Percentiles rank a stretch among this genome's conserved stretches.
Conservation (phyloP, 2,888 invertebrate genomes). For the Eupithecia abbreviata region DNA sequence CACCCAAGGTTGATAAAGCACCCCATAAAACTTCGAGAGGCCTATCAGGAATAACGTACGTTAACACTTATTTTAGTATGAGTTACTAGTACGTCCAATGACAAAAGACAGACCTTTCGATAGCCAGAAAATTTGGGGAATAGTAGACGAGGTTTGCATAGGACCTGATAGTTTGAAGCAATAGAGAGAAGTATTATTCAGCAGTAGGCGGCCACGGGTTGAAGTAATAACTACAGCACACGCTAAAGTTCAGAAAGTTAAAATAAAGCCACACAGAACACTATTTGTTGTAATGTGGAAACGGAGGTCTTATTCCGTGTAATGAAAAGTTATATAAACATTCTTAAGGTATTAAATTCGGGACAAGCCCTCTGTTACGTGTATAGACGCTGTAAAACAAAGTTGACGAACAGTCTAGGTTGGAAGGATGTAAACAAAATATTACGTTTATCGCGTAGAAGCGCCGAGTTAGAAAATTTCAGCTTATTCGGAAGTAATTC, state of each 20-base stretch:
- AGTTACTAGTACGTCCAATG: background rate
- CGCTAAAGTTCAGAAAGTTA: background rate
- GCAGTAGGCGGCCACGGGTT: background rate
- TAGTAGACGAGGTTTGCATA: background rate
- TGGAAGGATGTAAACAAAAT: constrained; percentile 44
- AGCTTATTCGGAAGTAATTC: constrained; percentile 40
- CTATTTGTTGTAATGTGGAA: background rate
- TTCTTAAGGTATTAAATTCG: background rate
- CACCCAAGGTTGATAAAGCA: constrained; percentile 48
- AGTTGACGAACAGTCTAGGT: constrained; percentile 54
- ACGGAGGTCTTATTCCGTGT: background rate
- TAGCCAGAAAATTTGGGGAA: background rate
- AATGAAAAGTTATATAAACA: background rate
- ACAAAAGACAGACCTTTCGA: background rate
- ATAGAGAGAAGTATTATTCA: background rate
- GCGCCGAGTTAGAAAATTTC: constrained; percentile 32
- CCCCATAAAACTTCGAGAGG: constrained; percentile 49
- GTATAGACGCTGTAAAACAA: constrained; percentile 69
- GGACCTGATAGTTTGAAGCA: background rate
- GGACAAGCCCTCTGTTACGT: constrained; percentile 50
- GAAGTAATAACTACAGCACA: background rate
- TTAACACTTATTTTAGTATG: background rate
- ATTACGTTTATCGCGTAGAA: constrained; percentile 33
- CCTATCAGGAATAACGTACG: constrained; percentile 1
- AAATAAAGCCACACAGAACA: background rate